These are phyloP conservation scores for Amphiprion ocellaris DNA, from an alignment of 2,113 vertebrate species.

Conservation along the genomic window DNA sequence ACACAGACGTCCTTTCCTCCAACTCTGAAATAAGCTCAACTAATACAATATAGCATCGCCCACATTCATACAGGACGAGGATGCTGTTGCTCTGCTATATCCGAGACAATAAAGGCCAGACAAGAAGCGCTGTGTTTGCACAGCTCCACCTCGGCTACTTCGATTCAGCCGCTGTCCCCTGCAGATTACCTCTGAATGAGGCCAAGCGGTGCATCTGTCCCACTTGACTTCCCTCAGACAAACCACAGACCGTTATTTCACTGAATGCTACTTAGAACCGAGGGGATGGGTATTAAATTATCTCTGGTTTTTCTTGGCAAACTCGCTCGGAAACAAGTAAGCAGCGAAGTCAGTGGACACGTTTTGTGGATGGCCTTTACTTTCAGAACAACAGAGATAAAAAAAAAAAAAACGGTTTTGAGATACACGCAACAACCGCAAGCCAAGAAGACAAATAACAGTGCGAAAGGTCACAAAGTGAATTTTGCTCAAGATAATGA, in stretches of 20 bases:
- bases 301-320: slow-evolving; percentile 64
- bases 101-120: slow-evolving; percentile 23
- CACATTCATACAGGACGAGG: not conserved
- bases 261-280: not conserved
- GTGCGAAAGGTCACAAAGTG: not conserved
- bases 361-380: slow-evolving; percentile 17
- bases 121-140: slow-evolving; percentile 52
- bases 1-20: slow-evolving; percentile 3
- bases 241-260: slow-evolving; percentile 38
- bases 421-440: not conserved
- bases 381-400: slow-evolving; percentile 7
- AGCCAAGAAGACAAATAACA: not conserved
- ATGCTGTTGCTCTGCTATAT: not conserved
- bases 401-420: not conserved
- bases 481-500: slow-evolving; percentile 1
- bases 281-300: slow-evolving; percentile 37
- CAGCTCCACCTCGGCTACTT: slow-evolving; percentile 28
- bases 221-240: slow-evolving; percentile 38
- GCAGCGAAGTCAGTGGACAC: slow-evolving; percentile 11
- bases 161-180: slow-evolving; percentile 18
- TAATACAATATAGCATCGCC: not conserved
- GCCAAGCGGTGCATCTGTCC: slow-evolving; percentile 40
- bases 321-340: slow-evolving; percentile 36
- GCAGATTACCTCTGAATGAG: slow-evolving; percentile 38
- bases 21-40: not conserved